Evolutionary conservation across 2,888 invertebrate genomes (phyloP).

Genomic region (Eupithecia subfuscata): DNA sequence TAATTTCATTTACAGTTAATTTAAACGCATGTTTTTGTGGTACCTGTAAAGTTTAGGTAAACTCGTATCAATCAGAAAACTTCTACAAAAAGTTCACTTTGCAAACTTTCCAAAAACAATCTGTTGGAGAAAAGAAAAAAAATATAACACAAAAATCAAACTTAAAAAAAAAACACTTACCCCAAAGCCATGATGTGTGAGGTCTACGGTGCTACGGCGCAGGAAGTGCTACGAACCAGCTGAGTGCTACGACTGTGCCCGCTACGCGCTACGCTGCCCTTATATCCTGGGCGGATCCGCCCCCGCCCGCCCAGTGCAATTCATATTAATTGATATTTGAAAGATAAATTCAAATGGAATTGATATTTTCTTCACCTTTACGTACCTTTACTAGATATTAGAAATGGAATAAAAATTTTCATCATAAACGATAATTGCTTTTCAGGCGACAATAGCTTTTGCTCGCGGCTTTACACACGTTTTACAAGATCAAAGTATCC

Average conservation of each 20-base stretch:
- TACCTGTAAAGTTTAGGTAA: neutral
- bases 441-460: neutral
- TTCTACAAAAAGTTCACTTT: neutral
- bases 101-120: neutral
- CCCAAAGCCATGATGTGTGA: slow-evolving; percentile 40
- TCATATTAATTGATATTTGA: slow-evolving; percentile 27
- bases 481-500: neutral
- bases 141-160: neutral
- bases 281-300: slow-evolving; percentile 65
- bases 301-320: slow-evolving; percentile 60
- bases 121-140: neutral
- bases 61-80: neutral
- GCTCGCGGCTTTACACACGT: neutral
- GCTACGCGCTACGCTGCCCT: slow-evolving; percentile 57
- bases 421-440: neutral
- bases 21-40: neutral
- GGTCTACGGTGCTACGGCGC: slow-evolving; percentile 45
- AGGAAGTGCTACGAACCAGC: slow-evolving; percentile 56
- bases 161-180: slow-evolving; percentile 36
- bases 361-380: slow-evolving; percentile 5
- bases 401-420: neutral
- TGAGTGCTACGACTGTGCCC: slow-evolving; percentile 50
- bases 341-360: neutral
- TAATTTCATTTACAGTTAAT: neutral
- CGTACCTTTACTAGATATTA: neutral